Base-by-base conservation (phyloP, 1,140 invertebrate genomes). In the Proales similis region DNA sequence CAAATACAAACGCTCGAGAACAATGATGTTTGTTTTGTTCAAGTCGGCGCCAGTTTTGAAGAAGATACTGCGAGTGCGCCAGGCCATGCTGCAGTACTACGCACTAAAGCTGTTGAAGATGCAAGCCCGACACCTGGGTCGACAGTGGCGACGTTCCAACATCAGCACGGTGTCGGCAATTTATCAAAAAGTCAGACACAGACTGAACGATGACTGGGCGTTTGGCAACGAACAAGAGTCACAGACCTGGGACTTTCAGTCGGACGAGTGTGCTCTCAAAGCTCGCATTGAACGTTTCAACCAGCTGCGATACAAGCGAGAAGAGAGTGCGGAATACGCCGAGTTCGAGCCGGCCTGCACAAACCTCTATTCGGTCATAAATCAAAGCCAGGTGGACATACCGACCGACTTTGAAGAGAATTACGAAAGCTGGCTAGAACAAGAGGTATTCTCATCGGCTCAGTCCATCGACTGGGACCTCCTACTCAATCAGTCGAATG, bases 101-200 rank as follows among this genome's bases (percentile, higher is more conserved):
- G 89, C 95, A 4, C 79, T 99, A 38, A 99, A 99, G 75, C 77
- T 98, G 29, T 76, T 99, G 0, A 99, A 99, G 80, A 96, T 99
- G 90, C 95, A 99, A 80, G 96, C 92, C 0, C 96, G 95, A 73
- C 99, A 97, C 79, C 82, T 99, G 64, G 95, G 95, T 0, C 79
- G 95, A 19, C 94, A 98, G 70, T 99, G 95, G 95, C 81, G 95
- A 4, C 98, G 97, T 77, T 87, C 88, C 1, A 98, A 99, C 73
- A 99, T 99, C 93, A 97, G 96, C 74, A 95, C 91, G 0, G 93
- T 99, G 78, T 95, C 90, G 73, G 90, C 92, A 30, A 99, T 99
- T 72, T 99, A 99, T 76, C 85, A 90, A 48, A 97, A 96, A 82
- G 93, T 83, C 7, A 68, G 81, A 30, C 79, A 81, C 70, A 89